Evolutionary conservation across 1,140 invertebrate species (phyloP), one percentile per base, ranked within the genome.

Genomic region (Glossosoma conforme): DNA sequence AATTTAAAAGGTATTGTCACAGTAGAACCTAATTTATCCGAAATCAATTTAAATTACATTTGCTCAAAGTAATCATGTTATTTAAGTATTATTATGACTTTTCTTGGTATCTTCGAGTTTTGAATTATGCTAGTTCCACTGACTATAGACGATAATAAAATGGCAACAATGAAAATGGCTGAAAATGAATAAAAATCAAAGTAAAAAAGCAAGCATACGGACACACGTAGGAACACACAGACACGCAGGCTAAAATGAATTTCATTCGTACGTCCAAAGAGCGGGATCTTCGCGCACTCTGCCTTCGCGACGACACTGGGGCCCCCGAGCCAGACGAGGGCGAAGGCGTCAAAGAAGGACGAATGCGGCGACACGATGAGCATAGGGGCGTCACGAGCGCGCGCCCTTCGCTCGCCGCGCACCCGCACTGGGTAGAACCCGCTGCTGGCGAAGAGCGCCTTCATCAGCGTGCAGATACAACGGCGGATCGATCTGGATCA

Each of bases 291-390:
- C 24, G 83, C 80, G 20, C 85, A 84, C 66, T 90, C 88, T 14
- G 82, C 83, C 66, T 92, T 94, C 46, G 89, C 89, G 55, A 96
- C 91, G 65, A 93, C 86, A 62, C 87, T 89, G 2, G 91, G 89
- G 17, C 86, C 86, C 19, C 85, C 84, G 49, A 92, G 78, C 57
- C 84, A 80, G 52, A 91, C 82, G 51, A 91, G 84, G 52, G 85
- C 80, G 52, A 95, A 80, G 44, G 89, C 86, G 72, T 95, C 93
- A 71, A 91, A 87, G 78, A 89, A 93, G 46, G 86, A 85, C 15
- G 92, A 95, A 69, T 96, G 93, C 5, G 93, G 91, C 14, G 90
- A 90, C 37, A 91, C 79, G n/a, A 84, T 85, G 46, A 95, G 70
- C 52, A 97, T 84, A 2, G 91, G 89, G 1, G 91, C 91, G 55